phyloP scores from a whole-genome alignment of 2,797 vertebrate species.

The Babyrousa celebensis region DNA sequence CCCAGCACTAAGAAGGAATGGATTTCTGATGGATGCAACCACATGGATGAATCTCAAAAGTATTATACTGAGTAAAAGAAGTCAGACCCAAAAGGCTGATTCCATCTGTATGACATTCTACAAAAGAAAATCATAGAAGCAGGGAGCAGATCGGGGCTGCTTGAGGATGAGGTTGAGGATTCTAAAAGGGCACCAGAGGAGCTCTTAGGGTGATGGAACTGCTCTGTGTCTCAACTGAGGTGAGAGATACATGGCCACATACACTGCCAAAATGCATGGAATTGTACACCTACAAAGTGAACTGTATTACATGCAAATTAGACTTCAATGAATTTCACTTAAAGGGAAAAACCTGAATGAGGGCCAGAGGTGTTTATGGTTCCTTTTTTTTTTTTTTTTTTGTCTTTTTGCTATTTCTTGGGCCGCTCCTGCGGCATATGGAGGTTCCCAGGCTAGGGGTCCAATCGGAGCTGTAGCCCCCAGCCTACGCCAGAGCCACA shows the following conservation, averaged over 20 bases:
- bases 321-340: background rate
- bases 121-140: background rate
- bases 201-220: accelerated
- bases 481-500: too few relatives aligned
- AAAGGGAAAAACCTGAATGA: conserved; percentile 5
- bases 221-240: background rate
- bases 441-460: too few relatives aligned
- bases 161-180: background rate
- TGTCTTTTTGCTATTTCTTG: too few relatives aligned
- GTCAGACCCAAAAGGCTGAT: background rate
- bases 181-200: accelerated
- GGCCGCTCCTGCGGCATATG: too few relatives aligned
- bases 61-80: background rate
- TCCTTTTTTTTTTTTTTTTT: background rate
- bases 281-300: background rate
- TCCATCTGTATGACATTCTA: background rate
- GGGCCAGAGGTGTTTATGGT: background rate
- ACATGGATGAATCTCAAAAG: background rate
- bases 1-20: background rate
- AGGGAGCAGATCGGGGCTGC: background rate
- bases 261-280: background rate
- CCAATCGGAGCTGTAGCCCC: too few relatives aligned
- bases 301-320: background rate
- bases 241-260: accelerated
- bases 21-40: background rate